Evolutionary conservation across 2,113 vertebrate genomes (phyloP).

Genomic region (Lichenostomus cassidix): DNA sequence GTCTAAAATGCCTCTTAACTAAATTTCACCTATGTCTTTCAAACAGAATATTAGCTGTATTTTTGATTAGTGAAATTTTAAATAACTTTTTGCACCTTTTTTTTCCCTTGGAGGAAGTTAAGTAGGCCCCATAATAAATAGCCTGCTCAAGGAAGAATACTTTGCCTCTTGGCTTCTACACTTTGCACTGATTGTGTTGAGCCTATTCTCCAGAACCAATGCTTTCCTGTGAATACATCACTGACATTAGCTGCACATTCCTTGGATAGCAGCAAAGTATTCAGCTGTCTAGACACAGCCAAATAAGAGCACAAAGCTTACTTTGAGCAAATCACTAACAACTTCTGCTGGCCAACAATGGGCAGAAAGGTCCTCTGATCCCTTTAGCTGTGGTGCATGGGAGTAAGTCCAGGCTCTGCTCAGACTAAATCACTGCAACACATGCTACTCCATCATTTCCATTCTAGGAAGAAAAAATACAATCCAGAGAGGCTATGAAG

Average conservation of each 20-base stretch:
- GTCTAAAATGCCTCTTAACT: neutral
- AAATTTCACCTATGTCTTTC: neutral
- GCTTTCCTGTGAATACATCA: slow-evolving; percentile 39
- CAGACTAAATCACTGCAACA: neutral
- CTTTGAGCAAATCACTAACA: slow-evolving; percentile 65
- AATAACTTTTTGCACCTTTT: neutral
- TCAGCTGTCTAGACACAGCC: slow-evolving; percentile 66
- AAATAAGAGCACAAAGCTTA: slow-evolving; percentile 70
- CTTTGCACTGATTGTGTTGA: slow-evolving; percentile 1
- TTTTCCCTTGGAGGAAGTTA: neutral
- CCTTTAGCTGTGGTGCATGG: neutral
- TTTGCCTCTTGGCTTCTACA: neutral
- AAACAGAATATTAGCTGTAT: neutral
- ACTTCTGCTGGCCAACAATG: slow-evolving; percentile 52
- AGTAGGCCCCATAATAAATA: neutral
- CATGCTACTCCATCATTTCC: slow-evolving; percentile 44
- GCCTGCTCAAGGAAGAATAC: neutral
- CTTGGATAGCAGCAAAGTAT: slow-evolving; percentile 61
- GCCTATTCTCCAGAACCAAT: slow-evolving; percentile 38
- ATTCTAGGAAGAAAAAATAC: slow-evolving; percentile 59
- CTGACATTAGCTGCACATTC: slow-evolving; percentile 66
- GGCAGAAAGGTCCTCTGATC: slow-evolving; percentile 45
- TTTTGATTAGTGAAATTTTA: neutral
- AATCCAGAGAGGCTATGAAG: neutral
- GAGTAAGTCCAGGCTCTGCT: slow-evolving; percentile 16